These are phyloP conservation scores for Phymatocera aterrima DNA, from an alignment of 2,888 invertebrate species.

Conservation along the genomic window DNA sequence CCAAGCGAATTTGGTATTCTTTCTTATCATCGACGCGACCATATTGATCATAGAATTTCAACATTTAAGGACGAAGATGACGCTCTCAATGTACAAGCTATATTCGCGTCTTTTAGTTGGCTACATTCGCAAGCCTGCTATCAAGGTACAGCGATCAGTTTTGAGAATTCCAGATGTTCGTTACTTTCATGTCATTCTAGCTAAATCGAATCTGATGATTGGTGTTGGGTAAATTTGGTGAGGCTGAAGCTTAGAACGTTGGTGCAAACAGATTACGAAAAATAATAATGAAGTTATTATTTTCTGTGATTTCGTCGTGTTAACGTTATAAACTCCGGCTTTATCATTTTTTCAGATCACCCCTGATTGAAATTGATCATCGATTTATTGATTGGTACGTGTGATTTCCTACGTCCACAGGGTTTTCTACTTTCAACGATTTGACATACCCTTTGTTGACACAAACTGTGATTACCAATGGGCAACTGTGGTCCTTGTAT, in stretches of 20 bases:
- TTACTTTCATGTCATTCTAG: background rate
- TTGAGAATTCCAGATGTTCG: background rate
- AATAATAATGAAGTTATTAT: no score
- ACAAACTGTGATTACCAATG: constrained; percentile 93
- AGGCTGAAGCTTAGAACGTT: no score
- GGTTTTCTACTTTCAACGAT: constrained; percentile 94
- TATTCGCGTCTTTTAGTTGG: constrained; percentile 89
- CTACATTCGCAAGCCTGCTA: constrained; percentile 87
- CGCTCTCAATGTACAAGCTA: constrained; percentile 84
- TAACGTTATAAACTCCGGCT: no score
- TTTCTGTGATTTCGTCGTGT: no score
- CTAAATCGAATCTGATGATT: background rate
- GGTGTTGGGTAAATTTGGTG: no score
- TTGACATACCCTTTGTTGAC: constrained; percentile 93
- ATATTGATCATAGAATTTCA: constrained; percentile 76
- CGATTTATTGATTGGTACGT: constrained; percentile 54
- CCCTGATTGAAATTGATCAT: no score
- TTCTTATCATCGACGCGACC: constrained; percentile 83
- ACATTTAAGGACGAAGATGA: constrained; percentile 79
- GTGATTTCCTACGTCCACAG: constrained; percentile 61
- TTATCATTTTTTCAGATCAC: no score
- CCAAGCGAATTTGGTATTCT: constrained; percentile 85
- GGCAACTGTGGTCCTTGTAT: constrained; percentile 90
- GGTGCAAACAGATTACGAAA: no score
- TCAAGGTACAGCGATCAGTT: constrained; percentile 77